Base-by-base conservation (phyloP, 2,113 vertebrate species). In the Gymnorhina tibicen region DNA sequence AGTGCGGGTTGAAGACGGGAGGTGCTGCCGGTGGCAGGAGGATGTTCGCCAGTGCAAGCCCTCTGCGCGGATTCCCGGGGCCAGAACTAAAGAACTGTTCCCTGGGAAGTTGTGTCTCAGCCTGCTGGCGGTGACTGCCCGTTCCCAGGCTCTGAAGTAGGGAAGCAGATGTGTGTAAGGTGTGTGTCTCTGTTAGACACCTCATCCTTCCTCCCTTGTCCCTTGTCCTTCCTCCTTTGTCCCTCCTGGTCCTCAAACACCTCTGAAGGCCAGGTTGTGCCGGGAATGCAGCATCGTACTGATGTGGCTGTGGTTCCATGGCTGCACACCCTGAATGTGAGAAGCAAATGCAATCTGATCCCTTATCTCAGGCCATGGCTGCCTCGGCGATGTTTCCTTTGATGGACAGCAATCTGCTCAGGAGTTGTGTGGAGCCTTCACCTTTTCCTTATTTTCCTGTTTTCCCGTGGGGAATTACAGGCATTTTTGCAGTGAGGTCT, bases 181-280 rank as follows among this genome's bases (percentile, higher is more conserved):
- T 2, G 7, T 3, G 21, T 4, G 12, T 4, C 46, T 7, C 24
- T 33, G 8, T 10, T 1, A 1, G 84, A 6, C 49, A 9, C 4
- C 64, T 35, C 20, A 6, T 13, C 33, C 11, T 24, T 22, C 15
- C 49, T 32, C 5, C 60, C 23, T 11, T 6, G 1, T 9, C 16
- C 32, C 35, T 44, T 39, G 39, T 11, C 33, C 11, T 24, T 22
- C 15, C 49, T 32, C 5, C 60, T 21, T 11, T 6, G 1, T 9
- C 16, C 32, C 35, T 44, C 42, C 6, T 0, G 56, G 10, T 16
- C 53, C 63, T 55, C 15, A 12, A 3, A 4, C 44, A 14, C 4
- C 50, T 0, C 60, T 2, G 16, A 3, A 1, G 3, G 60, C 39
- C 69, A 0, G 24, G n/a, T 1, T 18, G 42, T 4, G 17, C 2